A percentile compares a stretch with the other conserved stretches of the same genome.
Conservation (phyloP, 1,140 invertebrate genomes). For the Monomorium pharaonis region DNA sequence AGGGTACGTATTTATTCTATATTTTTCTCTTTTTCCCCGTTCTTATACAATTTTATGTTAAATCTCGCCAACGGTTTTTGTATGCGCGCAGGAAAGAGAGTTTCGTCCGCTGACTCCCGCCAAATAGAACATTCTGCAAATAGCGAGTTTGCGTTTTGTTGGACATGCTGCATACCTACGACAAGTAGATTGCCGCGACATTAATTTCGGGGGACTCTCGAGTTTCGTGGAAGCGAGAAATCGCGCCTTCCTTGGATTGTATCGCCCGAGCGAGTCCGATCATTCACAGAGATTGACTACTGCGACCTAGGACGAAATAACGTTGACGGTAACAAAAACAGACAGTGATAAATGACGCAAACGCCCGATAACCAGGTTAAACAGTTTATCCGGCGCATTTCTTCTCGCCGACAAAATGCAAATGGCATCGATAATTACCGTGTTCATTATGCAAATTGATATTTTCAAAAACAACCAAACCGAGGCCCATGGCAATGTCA, state of each 20-base stretch:
- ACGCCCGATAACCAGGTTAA: background rate
- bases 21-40: background rate
- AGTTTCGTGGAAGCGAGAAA: background rate
- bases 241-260: slow-evolving; percentile 21
- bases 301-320: slow-evolving; percentile 40
- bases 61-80: background rate
- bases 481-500: background rate
- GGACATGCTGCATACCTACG: background rate
- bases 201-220: slow-evolving; percentile 69
- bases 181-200: slow-evolving; percentile 58
- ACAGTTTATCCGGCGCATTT: slow-evolving; percentile 40
- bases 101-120: background rate
- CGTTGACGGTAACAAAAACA: slow-evolving; percentile 32
- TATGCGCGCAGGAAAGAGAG: background rate
- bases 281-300: slow-evolving; percentile 45
- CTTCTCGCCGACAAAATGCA: slow-evolving; percentile 29
- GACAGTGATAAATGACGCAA: slow-evolving; percentile 52
- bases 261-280: background rate
- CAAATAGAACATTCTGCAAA: background rate
- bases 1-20: background rate
- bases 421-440: slow-evolving; percentile 40
- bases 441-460: slow-evolving; percentile 36
- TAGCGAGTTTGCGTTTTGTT: background rate
- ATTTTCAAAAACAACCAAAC: slow-evolving; percentile 23
- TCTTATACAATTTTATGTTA: background rate